Percentiles rank a stretch among this genome's conserved stretches.
Evolutionary conservation across 2,888 invertebrate genomes (phyloP).

Genomic region (Amphipoea oculea): DNA sequence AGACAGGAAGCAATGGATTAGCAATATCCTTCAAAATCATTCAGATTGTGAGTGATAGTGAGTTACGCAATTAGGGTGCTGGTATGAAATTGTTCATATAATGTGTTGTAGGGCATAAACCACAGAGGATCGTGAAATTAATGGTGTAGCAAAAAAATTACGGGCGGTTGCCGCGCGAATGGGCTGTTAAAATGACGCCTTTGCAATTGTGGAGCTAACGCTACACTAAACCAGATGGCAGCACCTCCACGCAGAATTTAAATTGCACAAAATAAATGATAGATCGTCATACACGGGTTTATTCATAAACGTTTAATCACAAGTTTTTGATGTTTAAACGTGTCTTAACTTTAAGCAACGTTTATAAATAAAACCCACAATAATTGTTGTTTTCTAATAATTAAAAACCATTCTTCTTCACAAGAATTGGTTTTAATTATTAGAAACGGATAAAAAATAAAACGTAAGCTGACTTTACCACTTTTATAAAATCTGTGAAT

Average conservation of each 20-base stretch:
- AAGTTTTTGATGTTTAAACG: too few species aligned
- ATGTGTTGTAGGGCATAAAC: slow-evolving; percentile 14
- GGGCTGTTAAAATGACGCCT: slow-evolving; percentile 38
- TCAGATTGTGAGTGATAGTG: too few species aligned
- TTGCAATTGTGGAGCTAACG: too few species aligned
- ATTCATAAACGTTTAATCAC: too few species aligned
- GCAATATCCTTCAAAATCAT: too few species aligned
- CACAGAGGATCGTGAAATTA: slow-evolving; percentile 35
- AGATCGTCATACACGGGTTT: background rate
- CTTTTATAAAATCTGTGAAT: too few species aligned
- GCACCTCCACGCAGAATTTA: background rate
- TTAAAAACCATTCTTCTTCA: background rate
- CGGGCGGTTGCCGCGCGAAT: slow-evolving; percentile 15
- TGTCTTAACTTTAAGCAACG: too few species aligned
- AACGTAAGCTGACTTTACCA: too few species aligned
- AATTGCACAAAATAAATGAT: background rate
- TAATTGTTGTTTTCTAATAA: background rate
- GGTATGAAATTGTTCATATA: slow-evolving; percentile 21
- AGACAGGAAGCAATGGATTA: too few species aligned
- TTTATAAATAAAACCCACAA: too few species aligned
- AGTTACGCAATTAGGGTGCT: background rate
- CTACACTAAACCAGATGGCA: slow-evolving; percentile 21
- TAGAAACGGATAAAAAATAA: too few species aligned
- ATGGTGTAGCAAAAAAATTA: slow-evolving; percentile 37
- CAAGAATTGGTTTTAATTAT: too few species aligned